Base-by-base conservation (phyloP, 2,888 invertebrate genomes). In the Cetonia aurata region DNA sequence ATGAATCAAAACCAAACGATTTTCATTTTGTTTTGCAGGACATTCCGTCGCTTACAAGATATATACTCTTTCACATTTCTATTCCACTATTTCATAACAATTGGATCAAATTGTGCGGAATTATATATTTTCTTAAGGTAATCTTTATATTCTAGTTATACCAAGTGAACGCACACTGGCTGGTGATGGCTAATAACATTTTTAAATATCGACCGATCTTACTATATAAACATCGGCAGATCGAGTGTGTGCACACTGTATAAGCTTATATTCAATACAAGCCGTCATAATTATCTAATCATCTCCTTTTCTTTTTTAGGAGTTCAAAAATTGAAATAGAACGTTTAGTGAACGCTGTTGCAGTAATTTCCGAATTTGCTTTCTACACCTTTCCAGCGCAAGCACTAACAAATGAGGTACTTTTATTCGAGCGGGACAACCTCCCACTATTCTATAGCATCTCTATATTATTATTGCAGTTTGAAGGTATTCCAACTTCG, bases 31-130 rank as follows among this genome's bases (percentile, higher is more conserved):
- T 8, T 50, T 62, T 62, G 0, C 12, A 62, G 62, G n/a, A 17
- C 15, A 13, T 9, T 50, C 19, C 12, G 10, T 8, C 25, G 33
- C 8, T 10, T 62, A 13, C 25, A 37, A 17, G 15, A 17, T 15
- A 62, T 62, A 10, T 62, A 44, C 33, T 62, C 62, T 2, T 17
- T 50, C 13, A 62, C 50, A 12, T 50, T 62, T 12, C 62, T 62
- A 1, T 62, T 62, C 50, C 62, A 62, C 19, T 62, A 62, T 13
- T 50, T 62, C 17, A 33, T 62, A n/a, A 62, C 50, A 1, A 4
- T 62, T 3, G 6, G 12, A 1, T 37, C 62, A 8, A 13, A 31
- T 50, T 62, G 62, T 17, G 37, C 33, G 4, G 50, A 62, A 50
- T 13, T 62, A 2, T 62, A 62, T 17, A 33, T 15, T 15, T 37